Base-by-base conservation (phyloP, 2,113 vertebrate genomes). In the Otolemur garnettii region DNA sequence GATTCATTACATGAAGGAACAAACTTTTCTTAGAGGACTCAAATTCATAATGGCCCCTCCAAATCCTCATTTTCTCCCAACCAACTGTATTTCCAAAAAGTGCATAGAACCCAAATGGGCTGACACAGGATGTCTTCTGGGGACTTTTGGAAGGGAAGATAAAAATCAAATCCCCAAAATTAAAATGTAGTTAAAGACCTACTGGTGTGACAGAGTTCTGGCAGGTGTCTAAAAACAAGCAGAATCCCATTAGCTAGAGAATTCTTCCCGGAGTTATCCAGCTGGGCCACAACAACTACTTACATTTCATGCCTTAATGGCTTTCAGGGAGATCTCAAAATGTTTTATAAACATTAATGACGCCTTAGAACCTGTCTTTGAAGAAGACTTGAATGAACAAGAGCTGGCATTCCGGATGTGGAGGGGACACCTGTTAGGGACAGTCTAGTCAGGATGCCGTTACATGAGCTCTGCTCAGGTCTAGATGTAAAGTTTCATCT, bases 291-390 rank as follows among this genome's bases (percentile, higher is more conserved):
- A 85, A 78, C 12, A 19, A n/a, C 66, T 50, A 42, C 21, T 74
- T 91, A 18, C 26, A 59, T 74, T 89, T 91, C 79, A 86, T 60
- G 83, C 45, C 59, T 71, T 92, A 93, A 87, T 91, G 72, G 28
- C 74, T 90, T 57, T 93, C 87, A 71, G 24, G 28, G 62, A 97
- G 77, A 79, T 68, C 90, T 94, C 33, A 95, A 81, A 95, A 93
- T 94, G 71, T 94, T 96, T 96, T 94, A 60, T 84, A 83, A 93
- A 92, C 91, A 85, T 57, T 74, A 60, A 50, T 55, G 62, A 84
- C 93, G 30, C 7, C 19, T 96, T 91, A 78, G 60, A 92, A 94
- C 13, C 14, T 80, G 66, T 62, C 66, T 95, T 93, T 85, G 79
- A 97, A 89, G 91, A 91, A 77, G 30, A 85, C n/a, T 93, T 91